Evolutionary conservation across 2,888 invertebrate genomes (phyloP).

Genomic region (Toxonevra muliebris): DNA sequence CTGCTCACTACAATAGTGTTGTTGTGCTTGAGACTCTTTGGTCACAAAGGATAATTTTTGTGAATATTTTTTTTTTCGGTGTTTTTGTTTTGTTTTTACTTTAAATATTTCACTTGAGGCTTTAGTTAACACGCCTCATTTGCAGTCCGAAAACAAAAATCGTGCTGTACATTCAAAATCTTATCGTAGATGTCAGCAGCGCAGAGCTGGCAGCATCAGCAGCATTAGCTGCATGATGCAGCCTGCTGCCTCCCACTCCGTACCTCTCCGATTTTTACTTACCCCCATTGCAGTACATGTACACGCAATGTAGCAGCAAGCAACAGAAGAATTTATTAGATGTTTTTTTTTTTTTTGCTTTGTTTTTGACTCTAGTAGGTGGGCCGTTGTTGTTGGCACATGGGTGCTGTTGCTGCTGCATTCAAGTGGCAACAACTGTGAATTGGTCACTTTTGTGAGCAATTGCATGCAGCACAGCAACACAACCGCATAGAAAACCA

Average conservation of each 20-base stretch:
- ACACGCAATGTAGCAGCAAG: no score
- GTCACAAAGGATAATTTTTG: background rate
- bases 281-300: no score
- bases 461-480: background rate
- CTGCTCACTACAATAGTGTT: background rate
- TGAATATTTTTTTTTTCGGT: no score
- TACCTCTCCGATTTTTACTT: no score
- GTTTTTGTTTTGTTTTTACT: no score
- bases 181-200: conserved; percentile 31
- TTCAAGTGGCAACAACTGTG: background rate
- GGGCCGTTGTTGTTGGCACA: no score
- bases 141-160: background rate
- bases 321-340: no score
- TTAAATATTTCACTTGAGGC: no score
- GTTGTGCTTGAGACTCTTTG: background rate
- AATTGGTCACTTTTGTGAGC: conserved; percentile 22
- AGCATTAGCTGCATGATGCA: conserved; percentile 10
- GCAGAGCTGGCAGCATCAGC: conserved; percentile 18
- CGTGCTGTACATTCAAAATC: background rate
- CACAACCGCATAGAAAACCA: no score
- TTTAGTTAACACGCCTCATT: no score
- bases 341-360: no score
- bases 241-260: background rate
- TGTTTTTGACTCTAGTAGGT: no score
- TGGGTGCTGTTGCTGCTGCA: background rate